A percentile compares a stretch with the other conserved stretches of the same genome.
phyloP scores from a whole-genome alignment of 2,113 vertebrate species.

The Sinosuthora webbiana region DNA sequence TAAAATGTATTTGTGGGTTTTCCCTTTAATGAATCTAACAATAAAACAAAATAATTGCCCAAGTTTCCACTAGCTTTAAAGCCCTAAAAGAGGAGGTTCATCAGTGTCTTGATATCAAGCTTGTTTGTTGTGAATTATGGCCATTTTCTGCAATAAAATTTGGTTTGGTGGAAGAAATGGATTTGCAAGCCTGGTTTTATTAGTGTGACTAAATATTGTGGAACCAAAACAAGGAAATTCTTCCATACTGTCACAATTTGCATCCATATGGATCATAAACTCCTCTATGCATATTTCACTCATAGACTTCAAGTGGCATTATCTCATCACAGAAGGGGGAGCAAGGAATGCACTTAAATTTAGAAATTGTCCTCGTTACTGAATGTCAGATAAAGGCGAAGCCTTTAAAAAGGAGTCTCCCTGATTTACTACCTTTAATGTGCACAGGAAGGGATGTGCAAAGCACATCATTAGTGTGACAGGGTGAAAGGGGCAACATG shows the following conservation, averaged over 20 bases:
- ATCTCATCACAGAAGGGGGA: constrained; percentile 51
- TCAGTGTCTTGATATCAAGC: constrained; percentile 31
- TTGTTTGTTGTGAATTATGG: constrained; percentile 71
- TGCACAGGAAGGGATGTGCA: constrained; percentile 52
- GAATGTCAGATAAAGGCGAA: constrained; percentile 76
- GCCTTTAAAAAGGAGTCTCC: constrained; percentile 66
- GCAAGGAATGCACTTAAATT: constrained; percentile 58
- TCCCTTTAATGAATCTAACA: constrained; percentile 15
- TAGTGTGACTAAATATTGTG: constrained; percentile 62
- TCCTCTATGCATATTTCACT: constrained; percentile 59
- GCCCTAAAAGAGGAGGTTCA: constrained; percentile 17
- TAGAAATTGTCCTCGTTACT: constrained; percentile 65
- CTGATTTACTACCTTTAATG: constrained; percentile 78
- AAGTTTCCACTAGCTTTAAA: constrained; percentile 2
- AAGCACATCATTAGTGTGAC: constrained; percentile 72
- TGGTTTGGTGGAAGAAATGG: constrained; percentile 68
- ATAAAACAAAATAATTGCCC: constrained; percentile 42
- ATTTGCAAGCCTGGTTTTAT: constrained; percentile 69
- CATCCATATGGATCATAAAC: constrained; percentile 70
- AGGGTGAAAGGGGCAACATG: constrained; percentile 73
- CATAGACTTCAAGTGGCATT: constrained; percentile 49
- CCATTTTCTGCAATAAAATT: constrained; percentile 68
- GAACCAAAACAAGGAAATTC: constrained; percentile 69
- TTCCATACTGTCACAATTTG: constrained; percentile 64
- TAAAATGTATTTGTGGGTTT: constrained; percentile 47